A percentile compares a stretch with the other conserved stretches of the same genome.
phyloP scores from a whole-genome alignment of 2,888 invertebrate genomes.

The Synergus gifuensis region DNA sequence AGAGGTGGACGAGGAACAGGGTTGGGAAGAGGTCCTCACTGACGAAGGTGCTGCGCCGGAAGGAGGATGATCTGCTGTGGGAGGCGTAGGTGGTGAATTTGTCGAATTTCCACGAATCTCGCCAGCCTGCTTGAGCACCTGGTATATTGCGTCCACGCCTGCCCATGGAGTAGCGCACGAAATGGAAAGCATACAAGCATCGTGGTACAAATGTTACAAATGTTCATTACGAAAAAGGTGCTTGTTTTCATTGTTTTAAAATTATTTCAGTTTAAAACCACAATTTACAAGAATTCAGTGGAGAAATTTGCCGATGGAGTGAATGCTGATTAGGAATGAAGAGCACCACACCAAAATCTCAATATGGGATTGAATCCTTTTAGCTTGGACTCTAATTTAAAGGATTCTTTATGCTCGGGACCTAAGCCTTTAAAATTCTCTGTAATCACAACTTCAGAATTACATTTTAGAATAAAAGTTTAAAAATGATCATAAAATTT shows the following conservation, averaged over 20 bases:
- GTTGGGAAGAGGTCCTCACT: slow-evolving; percentile 76
- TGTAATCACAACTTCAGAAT: too few relatives aligned
- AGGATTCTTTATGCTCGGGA: too few relatives aligned
- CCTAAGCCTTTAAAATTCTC: too few relatives aligned
- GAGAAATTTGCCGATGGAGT: too few relatives aligned
- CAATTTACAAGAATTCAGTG: too few relatives aligned
- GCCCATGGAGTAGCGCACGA: slow-evolving; percentile 63
- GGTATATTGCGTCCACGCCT: slow-evolving; percentile 95
- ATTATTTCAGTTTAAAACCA: neutral
- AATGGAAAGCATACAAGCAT: slow-evolving; percentile 55
- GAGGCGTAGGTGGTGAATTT: slow-evolving; percentile 77
- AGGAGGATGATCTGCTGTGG: slow-evolving; percentile 74
- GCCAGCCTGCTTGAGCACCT: slow-evolving; percentile 96
- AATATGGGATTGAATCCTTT: too few relatives aligned
- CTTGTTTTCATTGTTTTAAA: neutral
- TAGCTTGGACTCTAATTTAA: too few relatives aligned
- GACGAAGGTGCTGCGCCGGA: slow-evolving; percentile 72
- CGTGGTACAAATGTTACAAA: slow-evolving; percentile 18
- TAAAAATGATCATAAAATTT: too few relatives aligned
- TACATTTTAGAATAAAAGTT: too few relatives aligned
- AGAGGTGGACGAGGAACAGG: slow-evolving; percentile 77
- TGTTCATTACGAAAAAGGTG: slow-evolving; percentile 35
- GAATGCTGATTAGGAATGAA: too few relatives aligned
- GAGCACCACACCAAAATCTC: too few relatives aligned
- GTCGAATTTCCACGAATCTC: slow-evolving; percentile 83